Conservation (phyloP, 2,888 invertebrate genomes). For the Pheosia tremula region DNA sequence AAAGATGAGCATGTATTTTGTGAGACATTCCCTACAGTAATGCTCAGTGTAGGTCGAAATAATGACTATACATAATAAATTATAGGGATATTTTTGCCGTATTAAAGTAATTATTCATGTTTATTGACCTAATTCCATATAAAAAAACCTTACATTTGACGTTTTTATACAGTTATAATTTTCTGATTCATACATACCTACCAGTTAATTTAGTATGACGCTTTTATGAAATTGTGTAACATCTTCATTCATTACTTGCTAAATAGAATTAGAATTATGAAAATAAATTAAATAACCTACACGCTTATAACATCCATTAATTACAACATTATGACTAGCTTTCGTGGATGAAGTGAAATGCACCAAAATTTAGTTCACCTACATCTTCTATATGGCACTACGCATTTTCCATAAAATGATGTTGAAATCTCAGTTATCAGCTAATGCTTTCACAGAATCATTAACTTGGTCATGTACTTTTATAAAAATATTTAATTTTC, state of each 20-base stretch:
- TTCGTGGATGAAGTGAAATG: conserved; percentile 63
- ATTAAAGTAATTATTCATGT: too few species aligned
- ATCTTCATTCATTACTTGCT: background rate
- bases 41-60: too few species aligned
- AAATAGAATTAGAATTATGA: conserved; percentile 33
- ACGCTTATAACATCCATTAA: conserved; percentile 47
- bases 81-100: too few species aligned
- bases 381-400: conserved; percentile 63
- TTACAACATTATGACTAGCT: conserved; percentile 74
- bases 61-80: too few species aligned
- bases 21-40: too few species aligned
- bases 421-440: conserved; percentile 19
- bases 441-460: conserved; percentile 50
- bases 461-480: conserved; percentile 67
- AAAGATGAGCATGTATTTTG: too few species aligned
- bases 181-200: background rate
- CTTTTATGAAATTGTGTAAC: conserved; percentile 16
- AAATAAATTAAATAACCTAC: conserved; percentile 56
- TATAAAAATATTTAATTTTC: conserved; percentile 75
- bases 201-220: background rate
- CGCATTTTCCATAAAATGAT: conserved; percentile 30
- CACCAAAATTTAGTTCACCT: conserved; percentile 64
- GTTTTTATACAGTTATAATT: too few species aligned
- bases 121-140: too few species aligned
- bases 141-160: too few species aligned